A percentile compares a stretch with the other conserved stretches of the same genome.
These are phyloP conservation scores for Cnemophilus loriae DNA, from an alignment of 2,113 vertebrate species.

Conservation along the genomic window DNA sequence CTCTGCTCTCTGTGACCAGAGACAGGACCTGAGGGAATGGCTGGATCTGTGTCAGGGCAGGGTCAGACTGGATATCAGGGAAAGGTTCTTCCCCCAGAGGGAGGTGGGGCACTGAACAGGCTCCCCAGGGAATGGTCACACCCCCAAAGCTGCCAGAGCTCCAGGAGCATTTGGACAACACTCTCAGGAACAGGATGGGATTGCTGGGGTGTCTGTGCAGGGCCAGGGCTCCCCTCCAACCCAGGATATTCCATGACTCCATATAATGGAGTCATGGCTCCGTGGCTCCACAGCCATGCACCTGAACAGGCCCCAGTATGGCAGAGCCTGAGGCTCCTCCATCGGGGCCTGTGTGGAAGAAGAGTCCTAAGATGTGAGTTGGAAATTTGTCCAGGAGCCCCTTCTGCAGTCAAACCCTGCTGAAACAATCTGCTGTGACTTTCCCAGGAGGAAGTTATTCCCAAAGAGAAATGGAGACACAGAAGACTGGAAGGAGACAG, in stretches of 20 bases:
- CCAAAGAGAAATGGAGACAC: neutral
- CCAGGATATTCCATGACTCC: neutral
- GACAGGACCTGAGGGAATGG: neutral
- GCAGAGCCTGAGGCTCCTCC: neutral
- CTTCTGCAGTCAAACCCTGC: neutral
- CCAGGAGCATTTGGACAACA: rapidly evolving
- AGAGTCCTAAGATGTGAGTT: neutral
- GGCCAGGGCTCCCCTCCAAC: neutral
- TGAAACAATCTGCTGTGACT: neutral
- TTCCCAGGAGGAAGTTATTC: neutral
- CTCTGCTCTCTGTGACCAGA: neutral
- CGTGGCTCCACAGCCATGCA: neutral
- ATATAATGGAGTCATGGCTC: neutral
- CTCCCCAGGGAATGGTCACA: rapidly evolving
- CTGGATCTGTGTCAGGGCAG: neutral
- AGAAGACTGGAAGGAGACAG: neutral
- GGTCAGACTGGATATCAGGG: neutral
- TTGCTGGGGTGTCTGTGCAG: neutral
- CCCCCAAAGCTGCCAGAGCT: neutral
- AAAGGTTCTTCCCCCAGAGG: neutral
- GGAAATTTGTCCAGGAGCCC: neutral
- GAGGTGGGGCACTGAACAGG: neutral
- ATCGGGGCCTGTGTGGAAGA: neutral
- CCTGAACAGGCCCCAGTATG: neutral
- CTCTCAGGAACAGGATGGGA: neutral